These are phyloP conservation scores for Eutolmus rufibarbis DNA, from an alignment of 2,888 invertebrate genomes.

Conservation along the genomic window DNA sequence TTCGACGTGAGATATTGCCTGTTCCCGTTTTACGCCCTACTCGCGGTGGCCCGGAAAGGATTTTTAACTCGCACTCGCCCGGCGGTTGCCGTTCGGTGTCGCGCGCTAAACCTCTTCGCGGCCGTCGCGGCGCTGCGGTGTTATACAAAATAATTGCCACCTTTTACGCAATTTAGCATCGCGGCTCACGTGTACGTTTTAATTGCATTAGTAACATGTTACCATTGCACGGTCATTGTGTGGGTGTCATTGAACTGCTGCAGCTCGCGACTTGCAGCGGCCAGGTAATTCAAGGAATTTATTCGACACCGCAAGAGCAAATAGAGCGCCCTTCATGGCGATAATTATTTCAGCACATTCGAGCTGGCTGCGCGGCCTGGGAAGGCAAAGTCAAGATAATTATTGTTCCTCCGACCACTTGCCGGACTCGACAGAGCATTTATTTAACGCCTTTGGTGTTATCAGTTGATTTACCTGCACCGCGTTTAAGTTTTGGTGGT, in stretches of 20 bases:
- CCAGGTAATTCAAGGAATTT: slow-evolving; percentile 11
- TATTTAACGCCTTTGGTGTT: neutral
- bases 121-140: neutral
- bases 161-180: slow-evolving; percentile 17
- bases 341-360: slow-evolving; percentile 17
- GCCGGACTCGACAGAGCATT: neutral
- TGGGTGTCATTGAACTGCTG: slow-evolving; percentile 28
- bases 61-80: neutral
- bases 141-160: slow-evolving; percentile 22
- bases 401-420: neutral
- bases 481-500: neutral
- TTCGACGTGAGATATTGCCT: neutral
- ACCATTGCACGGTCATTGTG: slow-evolving; percentile 24
- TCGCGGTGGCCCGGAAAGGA: slow-evolving; percentile 11
- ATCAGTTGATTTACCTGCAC: neutral
- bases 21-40: neutral
- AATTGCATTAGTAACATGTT: slow-evolving; percentile 27
- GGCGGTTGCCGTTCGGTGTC: neutral
- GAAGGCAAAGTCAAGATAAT: neutral
- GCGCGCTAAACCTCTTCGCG: neutral
- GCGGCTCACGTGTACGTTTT: slow-evolving; percentile 7
- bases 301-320: neutral
- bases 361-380: neutral
- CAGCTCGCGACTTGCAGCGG: neutral
- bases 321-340: slow-evolving; percentile 2